Percentiles rank a stretch among this genome's conserved stretches.
phyloP scores from a whole-genome alignment of 2,888 invertebrate genomes.

The Pammene aurita region DNA sequence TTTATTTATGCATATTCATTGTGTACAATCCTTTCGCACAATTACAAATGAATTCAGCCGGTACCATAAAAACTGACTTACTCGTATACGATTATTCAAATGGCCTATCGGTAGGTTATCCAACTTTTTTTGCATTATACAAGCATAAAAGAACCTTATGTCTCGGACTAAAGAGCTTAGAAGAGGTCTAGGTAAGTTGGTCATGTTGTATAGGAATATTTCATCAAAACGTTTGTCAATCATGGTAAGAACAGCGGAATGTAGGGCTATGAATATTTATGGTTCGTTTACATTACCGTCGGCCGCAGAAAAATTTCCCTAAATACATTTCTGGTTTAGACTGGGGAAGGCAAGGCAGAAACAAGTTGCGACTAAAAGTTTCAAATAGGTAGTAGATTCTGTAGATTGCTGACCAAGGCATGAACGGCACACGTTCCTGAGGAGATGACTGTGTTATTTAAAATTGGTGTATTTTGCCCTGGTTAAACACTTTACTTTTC shows the following conservation, averaged over 20 bases:
- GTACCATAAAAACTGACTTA: conserved; percentile 12
- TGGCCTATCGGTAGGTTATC: neutral
- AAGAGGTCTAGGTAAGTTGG: neutral
- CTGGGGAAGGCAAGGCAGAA: too few relatives aligned
- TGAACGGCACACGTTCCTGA: too few relatives aligned
- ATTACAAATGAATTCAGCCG: conserved; percentile 15
- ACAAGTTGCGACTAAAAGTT: too few relatives aligned
- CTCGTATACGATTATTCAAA: conserved; percentile 23
- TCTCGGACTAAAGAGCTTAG: neutral
- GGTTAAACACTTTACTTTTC: too few relatives aligned
- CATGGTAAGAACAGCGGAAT: conserved; percentile 36
- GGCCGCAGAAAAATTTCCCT: conserved; percentile 44
- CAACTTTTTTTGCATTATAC: neutral
- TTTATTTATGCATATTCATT: conserved; percentile 1
- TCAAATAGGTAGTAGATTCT: too few relatives aligned
- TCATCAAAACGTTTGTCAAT: conserved; percentile 40
- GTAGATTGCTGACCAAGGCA: too few relatives aligned
- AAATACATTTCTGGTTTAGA: conserved; percentile 42
- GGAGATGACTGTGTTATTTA: too few relatives aligned
- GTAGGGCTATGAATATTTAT: conserved; percentile 46
- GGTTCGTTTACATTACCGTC: conserved; percentile 43
- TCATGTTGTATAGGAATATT: conserved; percentile 24
- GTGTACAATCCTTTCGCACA: neutral
- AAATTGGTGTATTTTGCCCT: too few relatives aligned
- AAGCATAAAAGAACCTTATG: neutral